Conservation (phyloP, 2,113 vertebrate genomes). For the Pedionomus torquatus region DNA sequence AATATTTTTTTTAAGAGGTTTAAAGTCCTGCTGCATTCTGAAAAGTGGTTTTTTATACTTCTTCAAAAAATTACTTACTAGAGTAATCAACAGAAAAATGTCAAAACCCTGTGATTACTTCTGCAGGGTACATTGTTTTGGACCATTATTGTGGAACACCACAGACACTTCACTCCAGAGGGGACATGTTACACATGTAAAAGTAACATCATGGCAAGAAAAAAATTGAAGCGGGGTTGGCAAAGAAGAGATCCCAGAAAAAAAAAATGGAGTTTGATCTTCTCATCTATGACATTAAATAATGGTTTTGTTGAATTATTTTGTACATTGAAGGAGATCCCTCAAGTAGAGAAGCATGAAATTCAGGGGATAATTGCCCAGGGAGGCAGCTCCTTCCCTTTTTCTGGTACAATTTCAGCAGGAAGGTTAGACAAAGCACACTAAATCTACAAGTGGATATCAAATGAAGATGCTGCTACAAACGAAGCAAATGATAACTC, state of each 20-base stretch:
- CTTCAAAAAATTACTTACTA: not conserved
- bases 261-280: not conserved
- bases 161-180: not conserved
- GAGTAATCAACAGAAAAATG: not conserved
- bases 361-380: not conserved
- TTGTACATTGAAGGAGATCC: not conserved
- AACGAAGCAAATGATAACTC: not conserved
- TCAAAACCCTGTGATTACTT: not conserved
- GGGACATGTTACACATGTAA: not conserved
- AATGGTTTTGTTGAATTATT: not conserved
- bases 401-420: not conserved
- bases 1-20: not conserved
- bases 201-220: not conserved
- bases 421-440: not conserved
- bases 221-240: not conserved
- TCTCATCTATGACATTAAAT: not conserved
- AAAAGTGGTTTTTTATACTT: not conserved
- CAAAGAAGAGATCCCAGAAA: not conserved
- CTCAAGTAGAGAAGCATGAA: not conserved
- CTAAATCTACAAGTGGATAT: not conserved
- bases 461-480: not conserved
- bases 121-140: not conserved
- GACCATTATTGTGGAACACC: not conserved
- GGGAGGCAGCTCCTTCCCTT: not conserved
- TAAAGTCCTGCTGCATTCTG: not conserved